Percentiles rank a stretch among this genome's conserved stretches.
Evolutionary conservation across 1,140 invertebrate genomes (phyloP).

Genomic region (Ctenoplectra terminalis): DNA sequence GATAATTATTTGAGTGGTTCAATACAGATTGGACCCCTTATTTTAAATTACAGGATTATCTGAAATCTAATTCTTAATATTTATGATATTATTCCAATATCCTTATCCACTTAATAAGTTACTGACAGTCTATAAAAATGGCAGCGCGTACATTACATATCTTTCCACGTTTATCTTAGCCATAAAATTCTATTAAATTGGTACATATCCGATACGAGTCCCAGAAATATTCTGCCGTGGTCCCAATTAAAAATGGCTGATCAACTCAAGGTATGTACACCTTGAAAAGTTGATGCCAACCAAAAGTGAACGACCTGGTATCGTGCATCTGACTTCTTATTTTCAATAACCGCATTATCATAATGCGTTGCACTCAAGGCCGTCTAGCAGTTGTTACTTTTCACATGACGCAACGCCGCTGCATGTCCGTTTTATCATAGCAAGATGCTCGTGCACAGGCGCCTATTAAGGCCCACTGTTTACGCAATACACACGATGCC

Average conservation of each 20-base stretch:
- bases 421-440: constrained; percentile 34
- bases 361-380: constrained; percentile 12
- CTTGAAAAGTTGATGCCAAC: neutral
- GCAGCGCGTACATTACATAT: neutral
- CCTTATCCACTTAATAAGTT: neutral
- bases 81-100: neutral
- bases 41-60: too few species aligned
- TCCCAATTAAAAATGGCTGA: neutral
- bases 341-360: constrained; percentile 25
- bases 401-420: constrained; percentile 26
- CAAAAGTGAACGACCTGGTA: neutral
- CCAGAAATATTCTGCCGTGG: neutral
- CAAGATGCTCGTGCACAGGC: constrained; percentile 27
- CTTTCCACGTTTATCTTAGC: neutral
- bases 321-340: neutral
- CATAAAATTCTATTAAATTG: too few species aligned
- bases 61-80: neutral
- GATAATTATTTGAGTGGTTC: too few species aligned
- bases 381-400: constrained; percentile 34
- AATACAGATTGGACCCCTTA: too few species aligned
- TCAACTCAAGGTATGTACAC: neutral
- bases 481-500: constrained; percentile 38
- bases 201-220: too few species aligned
- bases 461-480: constrained; percentile 36
- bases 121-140: neutral